phyloP scores from a whole-genome alignment of 2,888 invertebrate genomes.

The Malthinus flaveolus region DNA sequence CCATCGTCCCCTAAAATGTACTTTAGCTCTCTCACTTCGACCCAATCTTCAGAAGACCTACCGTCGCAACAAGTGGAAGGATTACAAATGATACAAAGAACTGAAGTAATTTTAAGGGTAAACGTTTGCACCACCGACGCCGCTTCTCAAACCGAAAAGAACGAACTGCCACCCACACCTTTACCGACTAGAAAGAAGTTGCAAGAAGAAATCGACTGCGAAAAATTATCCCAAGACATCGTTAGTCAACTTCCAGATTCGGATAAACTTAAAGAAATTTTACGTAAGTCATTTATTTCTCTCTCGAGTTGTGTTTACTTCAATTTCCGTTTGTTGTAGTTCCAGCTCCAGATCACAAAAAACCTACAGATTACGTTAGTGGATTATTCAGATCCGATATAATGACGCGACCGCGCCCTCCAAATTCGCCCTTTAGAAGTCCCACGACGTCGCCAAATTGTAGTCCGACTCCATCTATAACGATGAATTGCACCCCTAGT shows the following conservation, averaged over 20 bases:
- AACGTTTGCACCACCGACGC: conserved; percentile 66
- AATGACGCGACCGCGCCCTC: conserved; percentile 56
- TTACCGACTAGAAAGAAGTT: conserved; percentile 62
- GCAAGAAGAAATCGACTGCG: conserved; percentile 79
- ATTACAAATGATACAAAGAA: conserved; percentile 64
- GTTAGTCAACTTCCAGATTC: conserved; percentile 64
- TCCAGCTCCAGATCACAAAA: conserved; percentile 66
- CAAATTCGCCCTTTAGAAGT: conserved; percentile 52
- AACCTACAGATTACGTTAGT: conserved; percentile 70
- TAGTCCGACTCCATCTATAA: conserved; percentile 44
- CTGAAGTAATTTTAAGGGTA: conserved; percentile 65
- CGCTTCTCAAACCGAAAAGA: conserved; percentile 53
- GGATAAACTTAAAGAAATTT: conserved; percentile 68
- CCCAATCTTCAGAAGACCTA: conserved; percentile 50
- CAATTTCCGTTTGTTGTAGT: background rate
- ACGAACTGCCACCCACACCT: conserved; percentile 52
- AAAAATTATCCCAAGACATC: conserved; percentile 67
- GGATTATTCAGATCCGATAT: conserved; percentile 66
- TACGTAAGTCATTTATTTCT: conserved; percentile 53
- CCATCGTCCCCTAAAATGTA: conserved; percentile 35
- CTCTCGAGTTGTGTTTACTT: background rate
- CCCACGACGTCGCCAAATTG: conserved; percentile 49
- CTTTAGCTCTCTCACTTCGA: conserved; percentile 32
- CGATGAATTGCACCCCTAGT: conserved; percentile 26
- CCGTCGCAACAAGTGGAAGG: conserved; percentile 53